Conservation (phyloP, 2,797 vertebrate species). For the Cyclura pinguis region DNA sequence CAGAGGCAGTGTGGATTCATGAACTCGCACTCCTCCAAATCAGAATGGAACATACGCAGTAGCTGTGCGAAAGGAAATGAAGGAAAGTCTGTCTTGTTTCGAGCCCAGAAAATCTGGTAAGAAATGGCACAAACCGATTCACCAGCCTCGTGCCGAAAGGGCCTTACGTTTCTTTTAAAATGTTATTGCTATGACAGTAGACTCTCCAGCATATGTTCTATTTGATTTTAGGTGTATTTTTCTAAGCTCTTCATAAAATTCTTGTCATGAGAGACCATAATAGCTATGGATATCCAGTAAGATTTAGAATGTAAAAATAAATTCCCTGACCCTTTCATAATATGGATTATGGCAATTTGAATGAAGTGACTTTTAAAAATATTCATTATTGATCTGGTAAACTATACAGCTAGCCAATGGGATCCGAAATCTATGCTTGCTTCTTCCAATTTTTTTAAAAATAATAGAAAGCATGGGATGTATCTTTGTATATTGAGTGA, state of each 20-base stretch:
- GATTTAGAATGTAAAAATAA: slow-evolving; percentile 58
- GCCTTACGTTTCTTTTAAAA: too few relatives aligned
- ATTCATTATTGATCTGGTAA: slow-evolving; percentile 76
- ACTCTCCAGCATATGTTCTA: slow-evolving; percentile 50
- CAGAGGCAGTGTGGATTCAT: too few relatives aligned
- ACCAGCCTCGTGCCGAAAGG: too few relatives aligned
- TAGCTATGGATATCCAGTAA: slow-evolving; percentile 39
- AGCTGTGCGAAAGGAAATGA: too few relatives aligned
- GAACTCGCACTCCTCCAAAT: too few relatives aligned
- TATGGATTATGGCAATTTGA: slow-evolving; percentile 63
- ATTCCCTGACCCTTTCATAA: slow-evolving; percentile 60
- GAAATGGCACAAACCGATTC: too few relatives aligned
- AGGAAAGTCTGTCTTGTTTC: too few relatives aligned
- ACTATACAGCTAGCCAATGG: slow-evolving; percentile 55
- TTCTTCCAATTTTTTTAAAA: slow-evolving; percentile 68
- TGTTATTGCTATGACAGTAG: slow-evolving; percentile 22
- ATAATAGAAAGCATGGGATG: slow-evolving; percentile 63
- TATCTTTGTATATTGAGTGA: slow-evolving; percentile 70
- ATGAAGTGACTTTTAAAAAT: slow-evolving; percentile 72
- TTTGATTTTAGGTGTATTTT: slow-evolving; percentile 42
- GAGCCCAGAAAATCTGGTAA: too few relatives aligned
- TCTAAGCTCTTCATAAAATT: slow-evolving; percentile 41
- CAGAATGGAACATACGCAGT: too few relatives aligned
- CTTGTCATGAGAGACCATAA: slow-evolving; percentile 17
- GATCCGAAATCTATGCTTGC: slow-evolving; percentile 47